Evolutionary conservation across 2,113 vertebrate genomes (phyloP), one percentile per base, ranked within the genome.

Genomic region (Bubalus kerabau): DNA sequence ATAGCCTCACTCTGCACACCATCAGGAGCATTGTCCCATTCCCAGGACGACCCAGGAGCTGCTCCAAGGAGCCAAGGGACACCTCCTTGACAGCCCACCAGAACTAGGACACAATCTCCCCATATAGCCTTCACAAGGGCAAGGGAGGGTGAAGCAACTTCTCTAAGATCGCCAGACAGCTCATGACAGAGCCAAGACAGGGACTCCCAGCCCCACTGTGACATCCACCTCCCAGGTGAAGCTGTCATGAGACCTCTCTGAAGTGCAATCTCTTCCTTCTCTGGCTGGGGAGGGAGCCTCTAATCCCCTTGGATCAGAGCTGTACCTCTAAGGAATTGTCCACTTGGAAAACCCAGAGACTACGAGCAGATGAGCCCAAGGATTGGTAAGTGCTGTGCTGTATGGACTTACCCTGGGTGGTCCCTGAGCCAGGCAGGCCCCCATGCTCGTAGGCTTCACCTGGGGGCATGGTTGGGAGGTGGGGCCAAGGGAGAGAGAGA

Each of bases 11-110:
- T n/a, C 5, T 0, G 6, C 8, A 6, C 16, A 36, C 40, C 4
- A 0, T 17, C 32, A 67, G 10, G 2, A 43, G 5, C 5, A 1
- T 13, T 3, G 11, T 19, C 36, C 16, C 0, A 6, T 5, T 19
- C 30, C 30, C 56, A 40, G 78, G 10, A 7, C 0, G 26, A 7
- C 40, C 48, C 46, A 46, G 80, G 30, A 46, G 40, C 62, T n/a
- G 40, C 59, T 50, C 5, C 26, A 17, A 59, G n/a, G 10, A 40
- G 81, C 48, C 24, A 15, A 10, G 0, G 1, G 36, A 46, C 15
- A 23, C 59, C 40, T 83, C 54, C 36, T 5, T 6, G 5, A n/a
- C 6, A 23, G 14, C 78, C 28, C 24, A 26, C 24, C 62, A 59
- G 59, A 88, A 28, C 32, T 19, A 40, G 11, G 40, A 59, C 23